These are phyloP conservation scores for Scomber japonicus DNA, from an alignment of 2,113 vertebrate species.

Conservation along the genomic window DNA sequence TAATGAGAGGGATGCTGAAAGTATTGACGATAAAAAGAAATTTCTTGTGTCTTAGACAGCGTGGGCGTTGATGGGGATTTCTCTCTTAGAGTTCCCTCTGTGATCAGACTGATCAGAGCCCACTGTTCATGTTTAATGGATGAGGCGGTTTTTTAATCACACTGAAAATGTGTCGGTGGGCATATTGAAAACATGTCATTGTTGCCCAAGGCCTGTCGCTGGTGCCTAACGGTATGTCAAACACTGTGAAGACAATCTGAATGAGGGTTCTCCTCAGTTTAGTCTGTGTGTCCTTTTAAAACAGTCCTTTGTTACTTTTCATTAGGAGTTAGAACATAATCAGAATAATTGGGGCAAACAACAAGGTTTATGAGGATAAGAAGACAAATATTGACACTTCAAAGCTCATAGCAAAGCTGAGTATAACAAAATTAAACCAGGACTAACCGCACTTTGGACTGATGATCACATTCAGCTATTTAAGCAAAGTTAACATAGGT, in stretches of 20 bases:
- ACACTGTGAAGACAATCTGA: neutral
- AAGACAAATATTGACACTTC: neutral
- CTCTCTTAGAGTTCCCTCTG: slow-evolving; percentile 53
- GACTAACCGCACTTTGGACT: neutral
- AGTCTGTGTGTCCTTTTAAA: neutral
- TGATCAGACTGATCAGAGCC: slow-evolving; percentile 63
- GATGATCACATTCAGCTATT: neutral
- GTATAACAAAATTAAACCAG: neutral
- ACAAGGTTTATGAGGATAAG: neutral
- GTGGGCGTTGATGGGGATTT: slow-evolving; percentile 55
- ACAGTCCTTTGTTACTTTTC: neutral
- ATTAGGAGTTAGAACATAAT: neutral
- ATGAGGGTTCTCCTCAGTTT: neutral
- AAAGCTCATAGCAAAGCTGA: neutral
- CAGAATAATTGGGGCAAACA: neutral
- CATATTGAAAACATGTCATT: slow-evolving; percentile 36
- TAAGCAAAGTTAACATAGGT: neutral
- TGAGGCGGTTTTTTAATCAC: slow-evolving; percentile 52
- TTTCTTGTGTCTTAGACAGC: slow-evolving; percentile 39
- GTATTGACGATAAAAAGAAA: slow-evolving; percentile 44
- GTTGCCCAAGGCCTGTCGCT: slow-evolving; percentile 3
- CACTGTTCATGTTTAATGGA: slow-evolving; percentile 58
- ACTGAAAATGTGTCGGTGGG: slow-evolving; percentile 37
- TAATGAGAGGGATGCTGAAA: slow-evolving; percentile 36
- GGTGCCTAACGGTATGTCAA: neutral